Percentiles rank a stretch among this genome's conserved stretches.
Evolutionary conservation across 2,113 vertebrate genomes (phyloP).

Genomic region (Dipodomys spectabilis): DNA sequence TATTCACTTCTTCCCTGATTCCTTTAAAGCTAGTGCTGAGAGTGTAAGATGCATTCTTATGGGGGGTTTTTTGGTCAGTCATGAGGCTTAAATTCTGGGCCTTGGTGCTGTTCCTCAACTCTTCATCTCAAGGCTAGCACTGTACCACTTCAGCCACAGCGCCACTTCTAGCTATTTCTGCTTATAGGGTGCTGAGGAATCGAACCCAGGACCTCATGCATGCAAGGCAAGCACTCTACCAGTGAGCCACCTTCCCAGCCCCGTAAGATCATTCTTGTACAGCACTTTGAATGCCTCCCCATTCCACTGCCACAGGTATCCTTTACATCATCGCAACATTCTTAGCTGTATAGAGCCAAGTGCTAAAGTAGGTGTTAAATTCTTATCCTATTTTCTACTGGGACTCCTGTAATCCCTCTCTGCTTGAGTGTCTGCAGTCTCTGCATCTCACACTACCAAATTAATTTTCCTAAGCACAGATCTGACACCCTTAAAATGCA

Average conservation of each 20-base stretch:
- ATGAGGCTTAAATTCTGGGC: no score
- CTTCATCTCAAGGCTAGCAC: no score
- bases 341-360: background rate
- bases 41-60: background rate
- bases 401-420: background rate
- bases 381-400: background rate
- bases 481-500: slow-evolving; percentile 31
- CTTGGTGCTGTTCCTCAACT: no score
- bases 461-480: slow-evolving; percentile 54
- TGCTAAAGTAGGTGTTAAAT: background rate
- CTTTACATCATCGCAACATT: background rate
- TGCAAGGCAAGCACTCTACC: no score
- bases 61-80: no score
- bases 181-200: no score
- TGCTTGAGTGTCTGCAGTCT: slow-evolving; percentile 15
- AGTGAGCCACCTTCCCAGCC: no score
- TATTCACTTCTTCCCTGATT: background rate
- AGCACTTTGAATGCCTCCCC: background rate
- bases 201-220: no score
- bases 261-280: background rate
- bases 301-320: background rate
- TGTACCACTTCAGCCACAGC: no score
- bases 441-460: slow-evolving; percentile 21
- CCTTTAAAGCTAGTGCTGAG: background rate
- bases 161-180: no score